These are phyloP conservation scores for Siniperca undulata DNA, from an alignment of 2,797 vertebrate genomes.

Conservation along the genomic window DNA sequence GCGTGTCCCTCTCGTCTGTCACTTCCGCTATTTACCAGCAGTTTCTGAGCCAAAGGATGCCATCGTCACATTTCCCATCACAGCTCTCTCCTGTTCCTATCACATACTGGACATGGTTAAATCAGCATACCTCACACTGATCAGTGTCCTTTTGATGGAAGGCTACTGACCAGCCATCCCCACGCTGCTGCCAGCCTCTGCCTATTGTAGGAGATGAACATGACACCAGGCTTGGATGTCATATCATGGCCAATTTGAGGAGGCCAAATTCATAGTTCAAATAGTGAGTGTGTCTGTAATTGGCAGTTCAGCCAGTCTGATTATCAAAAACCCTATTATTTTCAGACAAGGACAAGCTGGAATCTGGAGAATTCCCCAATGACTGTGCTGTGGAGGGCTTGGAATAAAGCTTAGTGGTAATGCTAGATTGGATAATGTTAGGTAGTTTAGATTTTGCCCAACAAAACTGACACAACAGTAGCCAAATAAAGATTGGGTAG, in stretches of 20 bases:
- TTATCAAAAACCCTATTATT: slow-evolving; percentile 27
- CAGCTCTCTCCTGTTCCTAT: slow-evolving; percentile 34
- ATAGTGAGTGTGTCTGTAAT: slow-evolving; percentile 2
- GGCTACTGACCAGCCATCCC: slow-evolving; percentile 9
- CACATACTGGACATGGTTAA: slow-evolving; percentile 54
- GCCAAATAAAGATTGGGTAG: background rate
- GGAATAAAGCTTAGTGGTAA: background rate
- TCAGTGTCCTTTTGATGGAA: slow-evolving; percentile 45
- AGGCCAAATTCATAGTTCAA: slow-evolving; percentile 22
- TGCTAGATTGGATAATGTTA: background rate
- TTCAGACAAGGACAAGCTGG: slow-evolving; percentile 8
- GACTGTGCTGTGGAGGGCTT: slow-evolving; percentile 5
- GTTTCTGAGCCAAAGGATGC: slow-evolving; percentile 45
- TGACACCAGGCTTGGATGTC: slow-evolving; percentile 8
- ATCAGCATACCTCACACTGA: slow-evolving; percentile 58
- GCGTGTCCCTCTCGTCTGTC: slow-evolving; percentile 72
- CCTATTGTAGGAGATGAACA: slow-evolving; percentile 17
- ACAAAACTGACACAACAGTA: background rate
- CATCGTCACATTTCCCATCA: slow-evolving; percentile 49
- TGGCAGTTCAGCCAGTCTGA: background rate
- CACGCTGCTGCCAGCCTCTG: slow-evolving; percentile 11
- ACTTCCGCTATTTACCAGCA: slow-evolving; percentile 62
- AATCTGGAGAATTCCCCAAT: slow-evolving; percentile 4
- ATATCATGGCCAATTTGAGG: slow-evolving; percentile 2
- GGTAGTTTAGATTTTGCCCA: slow-evolving; percentile 2